Base-by-base conservation (phyloP, 2,888 invertebrate genomes). In the Pyrrhopygopsis socrates region DNA sequence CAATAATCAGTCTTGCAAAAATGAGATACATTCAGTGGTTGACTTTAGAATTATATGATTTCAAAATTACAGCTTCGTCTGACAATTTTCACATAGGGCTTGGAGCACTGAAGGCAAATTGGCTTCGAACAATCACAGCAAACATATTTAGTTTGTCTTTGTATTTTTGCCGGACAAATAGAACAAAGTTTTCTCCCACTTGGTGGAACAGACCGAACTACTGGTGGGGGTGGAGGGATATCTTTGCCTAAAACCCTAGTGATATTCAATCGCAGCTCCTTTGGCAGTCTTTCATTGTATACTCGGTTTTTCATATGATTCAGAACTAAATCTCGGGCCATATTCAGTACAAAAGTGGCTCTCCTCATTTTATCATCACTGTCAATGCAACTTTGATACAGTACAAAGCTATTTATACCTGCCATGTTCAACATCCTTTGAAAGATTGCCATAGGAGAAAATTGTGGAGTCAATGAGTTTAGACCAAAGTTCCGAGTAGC, bases 281-380 rank as follows among this genome's bases (percentile, higher is more conserved):
- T 79, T 63, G 86, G 89, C 80, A 87, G 76, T 75, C 82, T 68
- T 58, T 83, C 71, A 84, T 84, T 89, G 38, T 87, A 86, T 30
- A 84, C 87, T 41, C n/a, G n/a, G n/a, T n/a, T n/a, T n/a, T n/a
- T n/a, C n/a, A n/a, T n/a, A n/a, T n/a, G n/a, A n/a, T n/a, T n/a
- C n/a, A n/a, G n/a, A n/a, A n/a, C n/a, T n/a, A n/a, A n/a, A n/a
- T n/a, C n/a, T n/a, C n/a, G n/a, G n/a, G n/a, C n/a, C n/a, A n/a
- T n/a, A n/a, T n/a, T n/a, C n/a, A n/a, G n/a, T n/a, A n/a, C n/a
- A n/a, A n/a, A n/a, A n/a, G n/a, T n/a, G 2, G 29, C 20, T 74
- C 34, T 71, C 24, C 67, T 68, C 81, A 75, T 81, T 81, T 81
- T 81, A 54, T 58, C 68, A 75, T 81, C 81, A 81, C 58, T 75